These are phyloP conservation scores for Hanleya hanleyi DNA, from an alignment of 2,888 invertebrate genomes.

Conservation along the genomic window DNA sequence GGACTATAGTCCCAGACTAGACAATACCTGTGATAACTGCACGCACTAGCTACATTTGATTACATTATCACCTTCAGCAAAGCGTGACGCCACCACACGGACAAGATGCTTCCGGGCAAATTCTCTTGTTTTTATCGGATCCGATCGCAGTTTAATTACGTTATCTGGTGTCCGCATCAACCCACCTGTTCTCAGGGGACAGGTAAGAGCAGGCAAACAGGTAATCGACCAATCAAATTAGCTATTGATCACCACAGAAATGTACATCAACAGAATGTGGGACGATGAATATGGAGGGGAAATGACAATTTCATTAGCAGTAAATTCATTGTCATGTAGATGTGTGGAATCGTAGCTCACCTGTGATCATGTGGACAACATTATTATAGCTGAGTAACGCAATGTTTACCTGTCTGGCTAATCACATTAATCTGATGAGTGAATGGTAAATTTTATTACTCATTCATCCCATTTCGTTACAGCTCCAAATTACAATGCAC, in stretches of 20 bases:
- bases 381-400: too few relatives aligned
- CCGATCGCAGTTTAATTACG: not conserved
- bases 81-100: too few relatives aligned
- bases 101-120: not conserved
- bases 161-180: not conserved
- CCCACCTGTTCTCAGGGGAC: constrained; percentile 5
- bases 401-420: too few relatives aligned
- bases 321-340: too few relatives aligned
- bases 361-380: too few relatives aligned
- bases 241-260: not conserved
- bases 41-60: constrained; percentile 5
- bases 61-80: not conserved
- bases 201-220: not conserved
- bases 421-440: too few relatives aligned
- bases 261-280: not conserved
- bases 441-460: too few relatives aligned
- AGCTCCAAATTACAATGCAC: too few relatives aligned
- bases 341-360: too few relatives aligned
- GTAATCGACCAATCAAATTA: not conserved
- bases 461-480: too few relatives aligned
- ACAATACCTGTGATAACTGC: not conserved
- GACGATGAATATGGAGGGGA: not conserved
- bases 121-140: not conserved
- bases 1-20: not conserved
- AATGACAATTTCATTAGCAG: too few relatives aligned